Base-by-base conservation (phyloP, 2,797 vertebrate genomes). In the Yasuhikotakia modesta region DNA sequence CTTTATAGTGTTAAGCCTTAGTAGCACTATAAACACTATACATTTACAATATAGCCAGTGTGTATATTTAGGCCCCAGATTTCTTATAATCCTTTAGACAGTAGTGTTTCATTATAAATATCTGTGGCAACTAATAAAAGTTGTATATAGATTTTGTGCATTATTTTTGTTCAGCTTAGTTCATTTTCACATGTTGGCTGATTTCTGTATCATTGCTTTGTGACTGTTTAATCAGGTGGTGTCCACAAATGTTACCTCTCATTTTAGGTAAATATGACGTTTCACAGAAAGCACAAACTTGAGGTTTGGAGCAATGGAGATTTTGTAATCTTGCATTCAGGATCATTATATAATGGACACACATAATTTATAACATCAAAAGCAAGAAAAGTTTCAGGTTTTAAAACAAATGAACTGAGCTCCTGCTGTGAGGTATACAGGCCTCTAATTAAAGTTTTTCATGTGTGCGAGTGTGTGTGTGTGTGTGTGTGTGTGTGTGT, bases 381-480 rank as follows among this genome's bases (percentile, higher is more conserved):
- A 27, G 8, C 6, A 55, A 32, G 10, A 72, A 60, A 60, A 60
- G 24, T n/a, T 57, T 65, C 50, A 70, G 24, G 10, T 61, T 19
- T 32, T 63, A 22, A 67, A 48, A 68, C 17, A 58, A 68, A 7
- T 67, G 14, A 73, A 17, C 71, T 73, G 45, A 73, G 21, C 46
- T 39, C 19, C 19, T 1, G 11, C 45, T 86, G 77, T 35, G 48
- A 70, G 85, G 65, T 80, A 84, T 63, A 70, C 58, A 79, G 70
- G 83, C 83, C 85, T 90, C 85, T 87, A 89, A 85, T 89, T 89
- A 88, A 66, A 79, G 79, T 32, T 82, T 82, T 78, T 83, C 73
- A 21, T 21, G 16, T 52, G 85, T 80, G 21, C 80, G 83, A 86
- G 70, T 69, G 71, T 84, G 35, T 21, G 16, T 52, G 85, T 80